phyloP scores from a whole-genome alignment of 2,797 vertebrate genomes.

The Anas flavirostris region DNA sequence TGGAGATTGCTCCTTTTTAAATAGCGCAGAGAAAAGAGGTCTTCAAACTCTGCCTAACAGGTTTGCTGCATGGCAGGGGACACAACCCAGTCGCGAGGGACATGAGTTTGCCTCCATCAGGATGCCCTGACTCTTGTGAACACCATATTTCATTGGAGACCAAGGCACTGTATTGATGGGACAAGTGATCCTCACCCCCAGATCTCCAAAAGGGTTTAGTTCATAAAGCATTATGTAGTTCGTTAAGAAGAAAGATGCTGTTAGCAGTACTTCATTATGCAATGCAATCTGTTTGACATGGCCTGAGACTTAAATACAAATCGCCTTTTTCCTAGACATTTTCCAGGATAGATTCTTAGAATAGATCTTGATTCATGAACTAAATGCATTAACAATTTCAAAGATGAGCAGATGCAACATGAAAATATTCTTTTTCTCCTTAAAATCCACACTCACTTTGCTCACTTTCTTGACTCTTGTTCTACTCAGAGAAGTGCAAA shows the following conservation, averaged over 20 bases:
- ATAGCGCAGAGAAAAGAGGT: neutral
- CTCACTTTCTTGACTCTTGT: neutral
- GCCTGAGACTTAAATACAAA: conserved; percentile 12
- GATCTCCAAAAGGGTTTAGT: neutral
- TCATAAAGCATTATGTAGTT: neutral
- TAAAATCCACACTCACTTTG: neutral
- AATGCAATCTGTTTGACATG: neutral
- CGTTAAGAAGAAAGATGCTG: conserved; percentile 8
- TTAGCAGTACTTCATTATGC: neutral
- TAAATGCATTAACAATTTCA: neutral
- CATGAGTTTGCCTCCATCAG: neutral
- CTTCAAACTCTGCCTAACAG: neutral
- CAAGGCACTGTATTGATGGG: neutral
- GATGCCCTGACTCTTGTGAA: neutral
- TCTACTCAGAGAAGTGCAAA: neutral
- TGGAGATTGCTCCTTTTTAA: neutral
- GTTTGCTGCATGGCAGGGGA: neutral
- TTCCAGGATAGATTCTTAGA: neutral
- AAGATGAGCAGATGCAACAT: neutral
- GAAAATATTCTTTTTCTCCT: neutral
- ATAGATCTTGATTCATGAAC: neutral
- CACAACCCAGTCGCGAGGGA: neutral
- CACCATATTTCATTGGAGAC: neutral
- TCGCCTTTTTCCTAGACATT: neutral
- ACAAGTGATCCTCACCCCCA: neutral